Evolutionary conservation across 2,113 vertebrate species (phyloP), one percentile per base, ranked within the genome.

Genomic region (Machaerirhynchus nigripectus): DNA sequence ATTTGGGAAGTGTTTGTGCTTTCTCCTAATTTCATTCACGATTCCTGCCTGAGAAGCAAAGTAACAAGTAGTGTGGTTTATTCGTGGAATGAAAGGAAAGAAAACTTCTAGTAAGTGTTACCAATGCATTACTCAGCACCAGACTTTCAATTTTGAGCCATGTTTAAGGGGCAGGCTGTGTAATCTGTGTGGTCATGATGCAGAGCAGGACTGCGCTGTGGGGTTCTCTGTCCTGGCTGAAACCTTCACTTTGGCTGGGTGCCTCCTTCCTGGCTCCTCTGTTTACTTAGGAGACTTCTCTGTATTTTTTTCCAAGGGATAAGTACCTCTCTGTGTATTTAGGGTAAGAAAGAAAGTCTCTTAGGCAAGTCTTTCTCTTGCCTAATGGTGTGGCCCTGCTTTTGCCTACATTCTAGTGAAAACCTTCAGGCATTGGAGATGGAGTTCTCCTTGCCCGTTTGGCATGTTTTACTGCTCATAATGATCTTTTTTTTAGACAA

Each of bases 131-230:
- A 27, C 24, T 85, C 35, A 60, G 2, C 44, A 14, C 15, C 49
- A 42, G 37, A 17, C 21, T 69, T 93, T 22, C 9, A 15, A 8
- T 77, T 87, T 81, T 3, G 31, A 77, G 24, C 18, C 12, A 2
- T 9, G 4, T n/a, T 42, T 47, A 64, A 40, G 27, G 20, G 21
- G 6, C 35, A 71, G 49, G 10, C 15, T 6, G 15, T 7, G 10
- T 65, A 22, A 65, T 9, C 37, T 74, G 42, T 2, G 24, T 53
- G 19, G n/a, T 61, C 42, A 21, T 0, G 0, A 23, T 35, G 35
- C 28, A 68, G 57, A 47, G 15, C 50, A 82, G 75, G 55, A 52
- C 40, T 78, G 60, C 52, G 21, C 27, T 50, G 18, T 42, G 37
- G 13, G 11, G 3, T 70, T 60, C 20, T 44, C 61, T 80, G 44